A percentile compares a stretch with the other conserved stretches of the same genome.
Evolutionary conservation across 2,113 vertebrate species (phyloP).

Genomic region (Oryzias celebensis): DNA sequence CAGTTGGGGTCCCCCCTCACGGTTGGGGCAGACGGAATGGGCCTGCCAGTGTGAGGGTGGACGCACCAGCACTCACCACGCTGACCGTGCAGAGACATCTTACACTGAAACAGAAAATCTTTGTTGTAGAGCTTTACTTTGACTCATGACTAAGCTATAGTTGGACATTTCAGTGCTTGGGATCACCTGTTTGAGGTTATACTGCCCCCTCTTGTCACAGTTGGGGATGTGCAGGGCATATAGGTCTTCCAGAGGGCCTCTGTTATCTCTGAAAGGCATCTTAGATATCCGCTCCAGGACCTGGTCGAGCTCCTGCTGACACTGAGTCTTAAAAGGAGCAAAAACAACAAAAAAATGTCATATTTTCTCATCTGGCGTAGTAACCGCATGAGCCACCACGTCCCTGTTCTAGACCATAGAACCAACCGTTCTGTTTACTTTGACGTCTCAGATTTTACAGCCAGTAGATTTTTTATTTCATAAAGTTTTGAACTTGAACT

Average conservation of each 20-base stretch:
- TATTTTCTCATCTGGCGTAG: no score
- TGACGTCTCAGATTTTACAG: not conserved
- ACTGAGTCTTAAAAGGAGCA: conserved; percentile 81
- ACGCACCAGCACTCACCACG: conserved; percentile 98
- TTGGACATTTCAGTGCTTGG: not conserved
- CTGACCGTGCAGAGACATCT: conserved; percentile 95
- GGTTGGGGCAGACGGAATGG: conserved; percentile 86
- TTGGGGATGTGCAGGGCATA: conserved; percentile 96
- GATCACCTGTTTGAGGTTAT: conserved; percentile 95
- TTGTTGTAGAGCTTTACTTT: not conserved
- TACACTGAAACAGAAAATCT: conserved; percentile 82
- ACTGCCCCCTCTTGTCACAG: conserved; percentile 94
- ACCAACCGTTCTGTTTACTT: no score
- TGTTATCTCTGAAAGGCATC: conserved; percentile 92
- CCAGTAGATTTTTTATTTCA: not conserved
- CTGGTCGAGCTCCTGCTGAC: conserved; percentile 95
- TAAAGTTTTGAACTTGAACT: conserved; percentile 3
- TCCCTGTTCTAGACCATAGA: no score
- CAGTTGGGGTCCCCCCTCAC: conserved; percentile 94
- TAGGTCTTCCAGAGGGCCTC: conserved; percentile 92
- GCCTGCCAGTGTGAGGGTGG: conserved; percentile 87
- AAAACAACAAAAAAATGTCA: conserved; percentile 26
- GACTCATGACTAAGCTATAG: not conserved
- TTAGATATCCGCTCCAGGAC: conserved; percentile 94
- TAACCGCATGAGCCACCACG: no score